Evolutionary conservation across 1,140 invertebrate species (phyloP).

Genomic region (Muscidifurax raptorellus): DNA sequence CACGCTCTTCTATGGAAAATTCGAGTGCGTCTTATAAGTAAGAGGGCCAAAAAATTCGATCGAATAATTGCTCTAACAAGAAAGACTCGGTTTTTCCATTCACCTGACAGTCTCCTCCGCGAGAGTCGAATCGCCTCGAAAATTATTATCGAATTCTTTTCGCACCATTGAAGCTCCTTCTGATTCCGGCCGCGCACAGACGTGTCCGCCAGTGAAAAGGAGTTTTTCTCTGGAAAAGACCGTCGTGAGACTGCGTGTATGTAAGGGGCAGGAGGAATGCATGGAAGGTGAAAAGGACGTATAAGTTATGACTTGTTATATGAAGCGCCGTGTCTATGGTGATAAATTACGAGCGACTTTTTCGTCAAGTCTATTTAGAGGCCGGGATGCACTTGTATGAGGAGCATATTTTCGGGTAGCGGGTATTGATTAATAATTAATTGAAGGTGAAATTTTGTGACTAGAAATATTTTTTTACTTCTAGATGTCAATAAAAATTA

Average conservation of each 20-base stretch:
- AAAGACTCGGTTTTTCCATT: neutral
- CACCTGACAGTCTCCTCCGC: neutral
- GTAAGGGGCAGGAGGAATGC: neutral
- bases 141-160: conserved; percentile 52
- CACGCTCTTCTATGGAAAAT: neutral
- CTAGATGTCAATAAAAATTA: no score
- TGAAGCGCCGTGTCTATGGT: neutral
- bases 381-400: no score
- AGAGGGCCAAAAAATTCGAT: neutral
- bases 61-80: conserved; percentile 1
- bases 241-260: neutral
- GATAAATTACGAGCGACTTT: conserved; percentile 21
- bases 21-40: no score
- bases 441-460: no score
- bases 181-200: neutral
- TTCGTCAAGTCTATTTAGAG: neutral
- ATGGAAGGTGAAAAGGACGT: neutral
- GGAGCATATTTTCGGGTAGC: no score
- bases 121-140: conserved; percentile 16
- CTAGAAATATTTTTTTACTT: no score
- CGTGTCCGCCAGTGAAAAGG: neutral
- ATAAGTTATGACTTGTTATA: conserved; percentile 43
- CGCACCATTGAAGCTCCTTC: conserved; percentile 2
- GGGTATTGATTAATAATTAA: no score
- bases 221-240: neutral